Evolutionary conservation across 2,113 vertebrate species (phyloP).

Genomic region (Corythoichthys intestinalis): DNA sequence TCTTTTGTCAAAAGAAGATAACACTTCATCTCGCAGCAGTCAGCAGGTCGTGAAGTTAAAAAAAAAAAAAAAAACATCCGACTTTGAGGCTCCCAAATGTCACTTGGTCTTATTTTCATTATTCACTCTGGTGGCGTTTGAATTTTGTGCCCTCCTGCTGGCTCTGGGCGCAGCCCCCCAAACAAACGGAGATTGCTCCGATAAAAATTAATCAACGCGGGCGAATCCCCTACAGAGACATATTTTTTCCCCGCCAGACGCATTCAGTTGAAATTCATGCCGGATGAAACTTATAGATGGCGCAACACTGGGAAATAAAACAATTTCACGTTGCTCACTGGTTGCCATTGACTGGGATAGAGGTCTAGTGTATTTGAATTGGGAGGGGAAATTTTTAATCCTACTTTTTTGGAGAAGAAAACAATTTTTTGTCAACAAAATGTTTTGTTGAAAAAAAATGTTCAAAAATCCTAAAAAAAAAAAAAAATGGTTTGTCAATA

Average conservation of each 20-base stretch:
- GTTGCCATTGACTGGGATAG: too few species aligned
- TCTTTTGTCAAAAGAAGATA: constrained; percentile 42
- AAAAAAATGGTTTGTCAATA: too few species aligned
- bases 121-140: constrained; percentile 9
- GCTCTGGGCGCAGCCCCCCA: constrained; percentile 6
- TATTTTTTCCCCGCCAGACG: constrained; percentile 21
- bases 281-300: constrained; percentile 18
- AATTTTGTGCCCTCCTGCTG: neutral
- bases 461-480: too few species aligned
- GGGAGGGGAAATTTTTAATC: too few species aligned
- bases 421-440: too few species aligned
- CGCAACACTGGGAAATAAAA: neutral
- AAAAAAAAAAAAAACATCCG: constrained; percentile 6
- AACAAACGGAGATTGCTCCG: constrained; percentile 34
- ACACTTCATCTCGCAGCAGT: constrained; percentile 18
- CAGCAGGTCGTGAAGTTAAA: constrained; percentile 15
- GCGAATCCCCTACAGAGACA: constrained; percentile 11
- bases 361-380: too few species aligned
- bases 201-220: constrained; percentile 36
- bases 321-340: neutral
- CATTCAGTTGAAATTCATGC: constrained; percentile 27
- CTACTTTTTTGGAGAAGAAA: too few species aligned
- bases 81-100: constrained; percentile 15
- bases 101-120: constrained; percentile 24
- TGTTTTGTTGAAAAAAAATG: too few species aligned